Base-by-base conservation (phyloP, 2,797 vertebrate species). In the Scleropages formosus region DNA sequence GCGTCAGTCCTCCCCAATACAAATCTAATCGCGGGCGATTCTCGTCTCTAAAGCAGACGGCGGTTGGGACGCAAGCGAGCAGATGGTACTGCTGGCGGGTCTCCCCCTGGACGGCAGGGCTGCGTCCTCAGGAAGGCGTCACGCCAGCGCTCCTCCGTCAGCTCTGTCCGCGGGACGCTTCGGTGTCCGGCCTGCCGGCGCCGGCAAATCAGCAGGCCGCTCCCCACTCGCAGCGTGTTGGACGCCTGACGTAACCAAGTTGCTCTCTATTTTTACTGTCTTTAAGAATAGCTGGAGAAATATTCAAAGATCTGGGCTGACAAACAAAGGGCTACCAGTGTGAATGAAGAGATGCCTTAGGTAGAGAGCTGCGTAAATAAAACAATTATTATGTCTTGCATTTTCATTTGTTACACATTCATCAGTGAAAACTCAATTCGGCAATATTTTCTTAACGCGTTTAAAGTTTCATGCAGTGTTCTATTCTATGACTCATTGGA, bases 71-170 rank as follows among this genome's bases (percentile, higher is more conserved):
- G 81, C 75, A 84, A 79, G 85, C 75, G 85, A 91, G 87, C 91
- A 92, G 91, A 93, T 93, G 91, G 91, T 84, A 79, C 76, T 85
- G 86, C 87, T 92, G 89, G 90, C 80, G 75, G 65, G 56, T 84
- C 81, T 78, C 80, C 81, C 77, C 84, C 84, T 68, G 58, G 67
- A 83, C 80, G 84, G 88, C 84, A 87, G 24, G 60, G 81, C 76
- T 80, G 81, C 86, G 87, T 88, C 88, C 86, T 84, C 84, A 87
- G 87, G 88, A 90, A 87, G 86, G 82, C 85, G 81, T 46, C n/a
- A 85, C 68, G 80, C 81, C 82, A 79, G 77, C 75, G 78, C 77
- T 12, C 82, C 64, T 74, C 53, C 64, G 67, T 65, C 66, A 15
- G 53, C 67, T 59, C 53, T 39, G 31, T 73, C 31, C 68, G 18